Evolutionary conservation across 2,888 invertebrate genomes (phyloP).

Genomic region (Agrotis ipsilon): DNA sequence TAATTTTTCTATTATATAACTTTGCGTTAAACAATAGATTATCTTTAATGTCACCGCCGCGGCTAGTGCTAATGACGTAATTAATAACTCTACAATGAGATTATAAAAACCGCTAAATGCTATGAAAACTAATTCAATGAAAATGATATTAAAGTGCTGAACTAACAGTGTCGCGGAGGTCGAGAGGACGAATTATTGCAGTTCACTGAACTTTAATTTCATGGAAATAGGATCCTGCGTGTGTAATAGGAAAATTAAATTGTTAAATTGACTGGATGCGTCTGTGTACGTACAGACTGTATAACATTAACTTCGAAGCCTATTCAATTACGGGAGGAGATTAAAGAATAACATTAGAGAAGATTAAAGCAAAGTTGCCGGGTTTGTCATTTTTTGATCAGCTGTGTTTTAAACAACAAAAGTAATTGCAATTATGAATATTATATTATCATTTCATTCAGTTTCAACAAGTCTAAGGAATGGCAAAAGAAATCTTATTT

Average conservation of each 20-base stretch:
- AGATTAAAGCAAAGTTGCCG: not conserved
- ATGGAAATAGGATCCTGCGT: not conserved
- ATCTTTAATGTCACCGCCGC: conserved; percentile 14
- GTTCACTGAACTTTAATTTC: conserved; percentile 20
- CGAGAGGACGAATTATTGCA: conserved; percentile 12
- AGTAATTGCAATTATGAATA: not conserved
- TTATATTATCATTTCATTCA: too few relatives aligned
- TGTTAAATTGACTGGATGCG: conserved; percentile 11
- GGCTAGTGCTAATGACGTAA: conserved; percentile 14
- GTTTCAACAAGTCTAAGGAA: too few relatives aligned
- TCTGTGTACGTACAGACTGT: not conserved
- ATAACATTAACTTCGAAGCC: not conserved
- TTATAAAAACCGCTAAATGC: conserved; percentile 24
- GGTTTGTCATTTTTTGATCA: not conserved
- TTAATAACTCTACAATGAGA: conserved; percentile 27
- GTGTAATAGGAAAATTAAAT: conserved; percentile 16
- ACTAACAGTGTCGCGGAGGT: not conserved
- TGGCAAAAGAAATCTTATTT: too few relatives aligned
- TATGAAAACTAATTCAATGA: conserved; percentile 32
- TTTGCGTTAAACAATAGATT: conserved; percentile 24
- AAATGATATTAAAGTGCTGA: conserved; percentile 21
- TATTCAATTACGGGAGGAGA: not conserved
- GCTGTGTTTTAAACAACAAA: not conserved
- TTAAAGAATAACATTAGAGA: conserved; percentile 10
- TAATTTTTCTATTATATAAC: conserved; percentile 21